A percentile compares a stretch with the other conserved stretches of the same genome.
These are phyloP conservation scores for Gila orcuttii DNA, from an alignment of 2,113 vertebrate genomes.

Conservation along the genomic window DNA sequence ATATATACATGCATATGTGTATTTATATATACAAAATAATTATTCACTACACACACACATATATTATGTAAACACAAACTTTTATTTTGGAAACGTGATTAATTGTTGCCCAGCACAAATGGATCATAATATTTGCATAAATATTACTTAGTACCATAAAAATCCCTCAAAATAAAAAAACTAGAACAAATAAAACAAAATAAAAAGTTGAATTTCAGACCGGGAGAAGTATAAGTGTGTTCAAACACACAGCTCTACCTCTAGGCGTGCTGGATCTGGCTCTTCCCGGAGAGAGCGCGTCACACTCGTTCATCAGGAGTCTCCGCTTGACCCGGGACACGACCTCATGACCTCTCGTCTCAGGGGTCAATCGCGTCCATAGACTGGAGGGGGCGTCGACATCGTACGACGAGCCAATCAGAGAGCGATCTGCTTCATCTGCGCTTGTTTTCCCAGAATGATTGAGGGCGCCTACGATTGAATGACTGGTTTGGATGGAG, in stretches of 20 bases:
- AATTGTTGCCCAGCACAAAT: too few relatives aligned
- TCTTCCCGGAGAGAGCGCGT: neutral
- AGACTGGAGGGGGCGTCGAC: conserved; percentile 69
- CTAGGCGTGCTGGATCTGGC: conserved; percentile 57
- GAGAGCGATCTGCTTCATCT: conserved; percentile 25
- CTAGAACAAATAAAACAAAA: too few relatives aligned
- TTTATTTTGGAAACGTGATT: too few relatives aligned
- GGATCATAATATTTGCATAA: too few relatives aligned
- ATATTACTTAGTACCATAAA: too few relatives aligned
- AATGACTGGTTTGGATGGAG: neutral
- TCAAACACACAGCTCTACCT: conserved; percentile 44
- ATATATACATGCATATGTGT: too few relatives aligned
- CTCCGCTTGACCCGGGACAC: conserved; percentile 71
- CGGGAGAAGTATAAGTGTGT: too few relatives aligned
- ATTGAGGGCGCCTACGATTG: conserved; percentile 35
- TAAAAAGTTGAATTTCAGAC: too few relatives aligned
- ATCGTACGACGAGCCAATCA: conserved; percentile 61
- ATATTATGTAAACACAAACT: too few relatives aligned
- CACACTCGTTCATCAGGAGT: conserved; percentile 70
- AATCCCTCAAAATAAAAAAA: too few relatives aligned
- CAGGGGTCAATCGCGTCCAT: conserved; percentile 68
- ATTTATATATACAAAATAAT: too few relatives aligned
- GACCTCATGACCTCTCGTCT: conserved; percentile 55
- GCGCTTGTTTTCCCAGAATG: conserved; percentile 11
- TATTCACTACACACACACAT: too few relatives aligned